Evolutionary conservation across 2,797 vertebrate species (phyloP).

Genomic region (Scomberomorus guttatus): DNA sequence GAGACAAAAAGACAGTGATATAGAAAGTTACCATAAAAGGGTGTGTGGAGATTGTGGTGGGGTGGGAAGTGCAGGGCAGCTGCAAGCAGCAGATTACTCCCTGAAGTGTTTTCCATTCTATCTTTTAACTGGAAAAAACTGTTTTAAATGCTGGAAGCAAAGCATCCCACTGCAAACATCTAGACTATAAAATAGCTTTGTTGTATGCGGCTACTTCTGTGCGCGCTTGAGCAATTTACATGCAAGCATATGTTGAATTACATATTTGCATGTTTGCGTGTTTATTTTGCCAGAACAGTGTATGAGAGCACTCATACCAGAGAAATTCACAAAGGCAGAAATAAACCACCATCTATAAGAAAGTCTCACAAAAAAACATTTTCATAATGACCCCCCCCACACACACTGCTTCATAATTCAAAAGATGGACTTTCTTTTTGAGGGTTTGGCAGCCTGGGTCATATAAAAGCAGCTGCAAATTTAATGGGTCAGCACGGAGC

Average conservation of each 20-base stretch:
- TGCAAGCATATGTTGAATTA: background rate
- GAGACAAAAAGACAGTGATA: background rate
- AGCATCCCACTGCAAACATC: background rate
- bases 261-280: conserved; percentile 9
- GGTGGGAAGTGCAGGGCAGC: background rate
- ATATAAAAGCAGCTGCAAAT: conserved; percentile 54
- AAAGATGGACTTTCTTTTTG: conserved; percentile 29
- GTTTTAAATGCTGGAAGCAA: conserved; percentile 23
- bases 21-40: background rate
- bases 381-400: conserved; percentile 9
- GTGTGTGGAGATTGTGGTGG: background rate
- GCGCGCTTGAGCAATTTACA: conserved; percentile 9
- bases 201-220: background rate
- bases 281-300: background rate
- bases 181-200: background rate
- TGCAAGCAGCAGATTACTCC: conserved; percentile 11
- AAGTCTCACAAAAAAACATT: background rate
- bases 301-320: background rate
- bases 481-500: conserved; percentile 52
- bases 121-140: conserved; percentile 2
- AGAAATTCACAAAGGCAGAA: conserved; percentile 6
- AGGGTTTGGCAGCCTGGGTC: conserved; percentile 46
- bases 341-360: background rate
- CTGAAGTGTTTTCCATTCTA: background rate
- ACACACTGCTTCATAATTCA: conserved; percentile 53